A percentile compares a stretch with the other conserved stretches of the same genome.
These are phyloP conservation scores for Platyura marginata DNA, from an alignment of 1,140 invertebrate genomes.

Conservation along the genomic window DNA sequence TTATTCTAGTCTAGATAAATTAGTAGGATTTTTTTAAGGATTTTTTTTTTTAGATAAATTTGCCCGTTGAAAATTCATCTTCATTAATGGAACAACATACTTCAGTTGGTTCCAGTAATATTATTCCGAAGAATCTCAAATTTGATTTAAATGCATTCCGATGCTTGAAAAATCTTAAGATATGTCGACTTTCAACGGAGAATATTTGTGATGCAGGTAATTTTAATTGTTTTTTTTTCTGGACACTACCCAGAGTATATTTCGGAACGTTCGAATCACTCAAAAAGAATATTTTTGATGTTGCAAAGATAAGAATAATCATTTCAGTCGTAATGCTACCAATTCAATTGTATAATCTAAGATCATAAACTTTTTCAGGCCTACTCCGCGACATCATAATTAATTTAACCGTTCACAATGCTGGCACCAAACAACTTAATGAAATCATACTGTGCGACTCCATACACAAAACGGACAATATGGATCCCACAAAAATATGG, in stretches of 20 bases:
- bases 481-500: conserved; percentile 39
- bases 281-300: too few species aligned
- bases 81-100: neutral
- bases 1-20: neutral
- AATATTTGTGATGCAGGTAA: conserved; percentile 44
- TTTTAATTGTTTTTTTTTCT: conserved; percentile 11
- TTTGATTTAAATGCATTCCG: conserved; percentile 72
- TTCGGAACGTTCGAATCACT: too few species aligned
- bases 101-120: conserved; percentile 53
- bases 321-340: too few species aligned
- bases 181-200: conserved; percentile 38
- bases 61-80: neutral
- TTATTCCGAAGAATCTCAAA: conserved; percentile 54
- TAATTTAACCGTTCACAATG: conserved; percentile 37
- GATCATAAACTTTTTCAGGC: conserved; percentile 4
- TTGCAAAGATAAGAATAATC: too few species aligned
- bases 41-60: neutral
- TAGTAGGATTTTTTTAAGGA: neutral
- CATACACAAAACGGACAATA: conserved; percentile 35
- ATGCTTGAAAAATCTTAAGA: conserved; percentile 37
- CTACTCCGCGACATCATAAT: conserved; percentile 43
- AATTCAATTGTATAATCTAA: conserved; percentile 7
- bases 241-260: too few species aligned
- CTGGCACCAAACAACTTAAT: conserved; percentile 37
- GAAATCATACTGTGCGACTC: conserved; percentile 63